These are phyloP conservation scores for Scolopax rusticola DNA, from an alignment of 2,797 vertebrate genomes.

Conservation along the genomic window DNA sequence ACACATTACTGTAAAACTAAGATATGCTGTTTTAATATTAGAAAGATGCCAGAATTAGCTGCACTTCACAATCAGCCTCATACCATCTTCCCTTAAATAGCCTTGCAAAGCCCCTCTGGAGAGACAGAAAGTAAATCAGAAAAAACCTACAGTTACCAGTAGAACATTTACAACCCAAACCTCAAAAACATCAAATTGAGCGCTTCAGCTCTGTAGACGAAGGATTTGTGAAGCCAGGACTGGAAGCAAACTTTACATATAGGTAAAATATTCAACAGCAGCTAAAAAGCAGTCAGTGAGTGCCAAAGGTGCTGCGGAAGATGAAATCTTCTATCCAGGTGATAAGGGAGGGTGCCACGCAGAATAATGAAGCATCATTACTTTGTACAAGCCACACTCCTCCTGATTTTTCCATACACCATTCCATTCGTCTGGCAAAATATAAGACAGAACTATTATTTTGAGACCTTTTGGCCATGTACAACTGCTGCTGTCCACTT, in stretches of 20 bases:
- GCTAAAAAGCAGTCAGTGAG: rapidly evolving
- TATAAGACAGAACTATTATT: rapidly evolving
- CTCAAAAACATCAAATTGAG: not conserved
- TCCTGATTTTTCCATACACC: not conserved
- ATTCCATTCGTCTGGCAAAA: not conserved
- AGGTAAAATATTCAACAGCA: not conserved
- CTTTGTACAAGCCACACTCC: not conserved
- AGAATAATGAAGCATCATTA: not conserved
- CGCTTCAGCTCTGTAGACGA: not conserved
- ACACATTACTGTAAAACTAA: not conserved
- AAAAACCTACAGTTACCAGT: not conserved
- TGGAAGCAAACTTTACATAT: not conserved
- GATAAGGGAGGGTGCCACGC: rapidly evolving
- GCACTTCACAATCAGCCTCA: not conserved
- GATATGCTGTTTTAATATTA: slow-evolving; percentile 40
- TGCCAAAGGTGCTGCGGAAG: not conserved
- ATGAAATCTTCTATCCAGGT: not conserved
- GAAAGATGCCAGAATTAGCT: slow-evolving; percentile 43
- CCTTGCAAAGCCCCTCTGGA: not conserved
- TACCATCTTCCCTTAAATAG: not conserved
- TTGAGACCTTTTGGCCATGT: rapidly evolving
- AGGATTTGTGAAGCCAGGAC: not conserved
- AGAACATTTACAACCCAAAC: not conserved
- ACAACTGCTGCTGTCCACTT: too few relatives aligned
- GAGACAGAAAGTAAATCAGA: not conserved